Base-by-base conservation (phyloP, 2,888 invertebrate species). In the Rotaria macrura region DNA sequence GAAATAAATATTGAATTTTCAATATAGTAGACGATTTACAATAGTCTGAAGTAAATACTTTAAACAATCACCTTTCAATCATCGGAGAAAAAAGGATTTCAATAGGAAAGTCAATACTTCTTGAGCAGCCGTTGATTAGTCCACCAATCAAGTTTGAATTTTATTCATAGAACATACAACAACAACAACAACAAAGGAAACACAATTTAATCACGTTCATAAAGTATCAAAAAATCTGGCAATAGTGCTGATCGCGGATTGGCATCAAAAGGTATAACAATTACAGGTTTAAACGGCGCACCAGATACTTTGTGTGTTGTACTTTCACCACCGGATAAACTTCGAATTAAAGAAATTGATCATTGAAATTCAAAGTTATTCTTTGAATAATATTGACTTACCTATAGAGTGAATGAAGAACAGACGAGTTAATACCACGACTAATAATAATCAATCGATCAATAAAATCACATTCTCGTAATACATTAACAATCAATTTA, bases 311-410 rank as follows among this genome's bases (percentile, higher is more conserved):
- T 79, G 25, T 79, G 79, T n/a, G 79, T n/a, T 43, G 40, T 7
- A 43, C 40, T 79, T 79, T 79, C 79, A n/a, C 79, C 43, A 79
- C 79, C 79, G 6, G 79, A 79, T 14, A 79, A 43, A 79, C 79
- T 79, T 17, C 57, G 7, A 74, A 74, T 9, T 38, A 72, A 1
- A 72, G 14, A 20, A 25, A 20, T 20, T 0, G 10, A 40, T n/a
- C 10, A 6, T 20, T 20, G 10, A 25, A 25, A 25, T 3, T 49
- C 9, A 9, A 12, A 49, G 17, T 49, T 17, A 14, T 17, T 43
- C 10, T 43, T 10, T 49, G 23, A 43, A 43, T n/a, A 3, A 38
- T 25, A 0, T 43, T 43, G 1, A 25, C 9, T 79, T 79, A 79
- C 79, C 43, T 43, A 43, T 79, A 79, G 7, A 79, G 25, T n/a